Evolutionary conservation across 1,140 invertebrate species (phyloP).

Genomic region (Drosophila varians): DNA sequence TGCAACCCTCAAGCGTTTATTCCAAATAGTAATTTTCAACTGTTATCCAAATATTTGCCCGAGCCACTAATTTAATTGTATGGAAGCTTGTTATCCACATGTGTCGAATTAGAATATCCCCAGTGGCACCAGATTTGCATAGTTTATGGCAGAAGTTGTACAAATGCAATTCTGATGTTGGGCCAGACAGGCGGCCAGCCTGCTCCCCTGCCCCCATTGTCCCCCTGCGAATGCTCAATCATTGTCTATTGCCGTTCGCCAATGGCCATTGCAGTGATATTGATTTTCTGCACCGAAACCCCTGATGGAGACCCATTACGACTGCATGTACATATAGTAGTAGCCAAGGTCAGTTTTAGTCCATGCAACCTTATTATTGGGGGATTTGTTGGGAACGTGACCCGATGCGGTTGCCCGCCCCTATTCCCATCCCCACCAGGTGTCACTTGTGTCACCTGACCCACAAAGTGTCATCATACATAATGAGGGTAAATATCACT

Average conservation of each 20-base stretch:
- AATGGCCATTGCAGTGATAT: constrained; percentile 45
- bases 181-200: constrained; percentile 19
- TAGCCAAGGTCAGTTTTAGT: constrained; percentile 43
- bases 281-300: constrained; percentile 62
- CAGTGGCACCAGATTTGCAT: constrained; percentile 41
- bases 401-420: constrained; percentile 12
- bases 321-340: constrained; percentile 10
- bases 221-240: constrained; percentile 25
- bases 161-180: constrained; percentile 39
- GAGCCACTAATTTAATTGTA: constrained; percentile 34
- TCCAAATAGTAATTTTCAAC: constrained; percentile 1
- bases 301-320: constrained; percentile 28
- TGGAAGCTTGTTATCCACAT: constrained; percentile 21
- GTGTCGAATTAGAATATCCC: constrained; percentile 25
- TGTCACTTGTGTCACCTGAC: constrained; percentile 29
- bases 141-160: constrained; percentile 47
- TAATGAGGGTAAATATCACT: constrained; percentile 10
- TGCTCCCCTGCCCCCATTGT: not conserved
- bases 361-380: constrained; percentile 36
- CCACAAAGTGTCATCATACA: constrained; percentile 11
- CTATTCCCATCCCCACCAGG: constrained; percentile 4
- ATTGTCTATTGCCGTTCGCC: constrained; percentile 47
- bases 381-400: constrained; percentile 44
- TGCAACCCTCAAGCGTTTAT: not conserved
- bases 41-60: constrained; percentile 4